Evolutionary conservation across 2,888 invertebrate genomes (phyloP), one percentile per base, ranked within the genome.

Genomic region (Geotrupes spiniger): DNA sequence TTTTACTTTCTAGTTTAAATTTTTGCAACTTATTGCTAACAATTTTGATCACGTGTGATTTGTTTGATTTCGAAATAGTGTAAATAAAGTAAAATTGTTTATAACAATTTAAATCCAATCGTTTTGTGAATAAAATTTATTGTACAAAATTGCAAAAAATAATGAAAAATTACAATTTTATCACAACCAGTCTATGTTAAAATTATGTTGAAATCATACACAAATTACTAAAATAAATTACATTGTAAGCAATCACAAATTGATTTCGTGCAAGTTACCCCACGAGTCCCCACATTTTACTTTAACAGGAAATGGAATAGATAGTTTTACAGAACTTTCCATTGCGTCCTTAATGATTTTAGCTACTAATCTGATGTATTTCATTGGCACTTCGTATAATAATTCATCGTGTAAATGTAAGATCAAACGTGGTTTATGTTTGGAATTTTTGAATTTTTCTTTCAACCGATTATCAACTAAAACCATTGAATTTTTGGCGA

Each of bases 321-420:
- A 79, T 16, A 95, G 72, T 49, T 76, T 73, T 4, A 85, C 80
- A 9, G 87, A 84, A 45, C 79, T 77, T 70, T 94, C 92, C 95
- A 97, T 95, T 15, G 81, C 80, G 31, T 79, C 71, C 64, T 85
- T 87, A 9, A 97, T 71, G 39, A 87, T 76, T 49, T 69, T 72
- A 0, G 82, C 79, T 38, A 88, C 81, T 56, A 74, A 69, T 9
- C 73, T 65, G 31, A 83, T 70, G 62, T 82, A 78, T 2, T 76
- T 70, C 46, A 76, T 69, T 6, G 81, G 79, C 2, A 92, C 89
- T 79, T 99, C 96, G 67, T 91, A 96, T 17, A 99, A 83, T 1
- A 99, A 78, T 77, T 99, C 99, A 73, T 99, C 98, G 70, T 99
- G 98, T 62, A 99, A 77, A 70, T 97, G 95, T 15, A 98, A 76